phyloP scores from a whole-genome alignment of 1,140 invertebrate species.

The Ostrea edulis region DNA sequence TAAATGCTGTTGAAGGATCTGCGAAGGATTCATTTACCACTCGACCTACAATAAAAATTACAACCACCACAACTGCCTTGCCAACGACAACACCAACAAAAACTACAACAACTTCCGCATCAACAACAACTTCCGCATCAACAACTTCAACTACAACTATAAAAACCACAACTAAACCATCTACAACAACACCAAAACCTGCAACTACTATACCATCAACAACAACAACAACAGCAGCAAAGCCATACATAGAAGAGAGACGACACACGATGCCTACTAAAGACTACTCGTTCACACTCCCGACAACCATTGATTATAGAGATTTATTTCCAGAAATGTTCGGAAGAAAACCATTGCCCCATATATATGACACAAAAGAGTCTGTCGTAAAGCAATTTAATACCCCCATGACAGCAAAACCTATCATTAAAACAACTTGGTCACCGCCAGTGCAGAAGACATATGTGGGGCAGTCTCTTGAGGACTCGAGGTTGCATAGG shows the following conservation, averaged over 20 bases:
- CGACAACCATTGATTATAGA: slow-evolving; percentile 18
- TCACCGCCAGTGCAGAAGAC: not conserved
- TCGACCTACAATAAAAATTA: not conserved
- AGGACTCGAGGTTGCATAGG: not conserved
- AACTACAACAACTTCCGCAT: not conserved
- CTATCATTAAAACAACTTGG: not conserved
- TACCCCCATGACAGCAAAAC: not conserved
- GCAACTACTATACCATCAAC: not conserved
- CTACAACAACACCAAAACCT: not conserved
- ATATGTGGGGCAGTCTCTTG: not conserved
- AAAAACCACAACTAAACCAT: not conserved
- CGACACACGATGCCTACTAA: not conserved
- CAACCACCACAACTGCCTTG: not conserved
- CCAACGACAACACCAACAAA: not conserved
- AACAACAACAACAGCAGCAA: not conserved
- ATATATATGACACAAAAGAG: not conserved
- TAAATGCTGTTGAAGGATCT: too few relatives aligned
- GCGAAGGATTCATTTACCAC: too few relatives aligned
- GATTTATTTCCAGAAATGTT: slow-evolving; percentile 18
- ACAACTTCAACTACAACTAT: not conserved
- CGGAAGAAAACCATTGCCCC: not conserved
- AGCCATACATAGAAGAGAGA: not conserved
- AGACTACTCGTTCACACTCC: not conserved
- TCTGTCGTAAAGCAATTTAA: not conserved
- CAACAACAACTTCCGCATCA: not conserved